Conservation (phyloP, 35 echinoderm and acorn worm genomes). For the Heliocidaris erythrogramma region DNA sequence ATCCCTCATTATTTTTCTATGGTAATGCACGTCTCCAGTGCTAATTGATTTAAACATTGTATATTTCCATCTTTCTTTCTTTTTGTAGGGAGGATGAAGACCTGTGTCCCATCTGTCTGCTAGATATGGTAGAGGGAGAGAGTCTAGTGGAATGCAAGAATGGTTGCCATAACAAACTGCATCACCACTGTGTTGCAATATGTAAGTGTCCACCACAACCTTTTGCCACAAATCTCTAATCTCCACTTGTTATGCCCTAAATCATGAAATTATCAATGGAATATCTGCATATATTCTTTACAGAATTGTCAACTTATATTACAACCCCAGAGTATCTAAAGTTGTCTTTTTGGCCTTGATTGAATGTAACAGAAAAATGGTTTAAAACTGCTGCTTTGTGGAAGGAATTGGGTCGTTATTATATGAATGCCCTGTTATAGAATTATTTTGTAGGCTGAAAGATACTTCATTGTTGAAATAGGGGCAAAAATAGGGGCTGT, state of each 20-base stretch:
- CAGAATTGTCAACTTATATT: not conserved
- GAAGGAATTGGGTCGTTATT: too few species aligned
- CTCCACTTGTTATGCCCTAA: not conserved
- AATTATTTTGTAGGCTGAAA: too few species aligned
- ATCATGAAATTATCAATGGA: not conserved
- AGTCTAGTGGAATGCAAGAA: constrained; percentile 86
- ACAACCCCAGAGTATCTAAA: not conserved
- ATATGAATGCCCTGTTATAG: too few species aligned
- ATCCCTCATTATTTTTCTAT: too few species aligned
- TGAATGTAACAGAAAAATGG: too few species aligned
- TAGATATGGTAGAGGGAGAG: constrained; percentile 95
- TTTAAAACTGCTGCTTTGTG: too few species aligned
- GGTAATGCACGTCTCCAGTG: too few species aligned
- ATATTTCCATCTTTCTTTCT: not conserved
- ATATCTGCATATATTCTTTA: too few species aligned
- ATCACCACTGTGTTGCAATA: constrained; percentile 88
- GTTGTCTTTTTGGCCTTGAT: not conserved
- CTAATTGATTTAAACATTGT: not conserved
- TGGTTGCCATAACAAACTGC: constrained; percentile 80
- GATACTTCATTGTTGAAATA: too few species aligned
- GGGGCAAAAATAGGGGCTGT: too few species aligned
- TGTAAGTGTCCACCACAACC: constrained; percentile 57
- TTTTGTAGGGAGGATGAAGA: constrained; percentile 67
- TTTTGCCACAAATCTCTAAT: not conserved
- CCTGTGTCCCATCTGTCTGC: constrained; percentile 89